Percentiles rank a stretch among this genome's conserved stretches.
These are phyloP conservation scores for Ambastaia sidthimunki DNA, from an alignment of 2,797 vertebrate species.

Conservation along the genomic window DNA sequence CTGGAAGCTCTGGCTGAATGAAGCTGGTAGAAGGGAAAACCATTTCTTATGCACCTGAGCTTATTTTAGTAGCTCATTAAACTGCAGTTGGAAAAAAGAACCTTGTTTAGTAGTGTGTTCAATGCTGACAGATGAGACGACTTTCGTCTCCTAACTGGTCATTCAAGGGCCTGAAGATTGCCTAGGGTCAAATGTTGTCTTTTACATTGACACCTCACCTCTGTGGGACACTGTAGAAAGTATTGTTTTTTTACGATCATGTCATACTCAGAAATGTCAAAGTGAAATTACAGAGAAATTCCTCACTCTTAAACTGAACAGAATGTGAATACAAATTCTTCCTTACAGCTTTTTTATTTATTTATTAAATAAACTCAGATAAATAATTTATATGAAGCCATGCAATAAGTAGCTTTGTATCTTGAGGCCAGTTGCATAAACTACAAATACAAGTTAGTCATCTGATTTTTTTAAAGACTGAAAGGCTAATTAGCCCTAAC, in stretches of 20 bases:
- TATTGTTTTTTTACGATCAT: neutral
- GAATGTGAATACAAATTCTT: too few species aligned
- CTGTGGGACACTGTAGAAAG: neutral
- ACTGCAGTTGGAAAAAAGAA: constrained; percentile 35
- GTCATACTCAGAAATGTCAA: neutral
- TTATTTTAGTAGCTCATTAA: constrained; percentile 24
- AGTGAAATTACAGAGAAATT: neutral
- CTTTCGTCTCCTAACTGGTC: constrained; percentile 2
- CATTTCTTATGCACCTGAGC: constrained; percentile 28
- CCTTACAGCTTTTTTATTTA: too few species aligned
- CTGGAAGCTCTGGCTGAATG: neutral
- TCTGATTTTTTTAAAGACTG: too few species aligned
- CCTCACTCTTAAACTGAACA: too few species aligned
- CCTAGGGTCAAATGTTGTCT: constrained; percentile 51
- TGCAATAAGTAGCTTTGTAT: too few species aligned
- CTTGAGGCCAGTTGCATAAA: too few species aligned
- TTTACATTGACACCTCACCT: constrained; percentile 45
- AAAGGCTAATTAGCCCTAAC: too few species aligned
- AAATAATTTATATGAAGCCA: too few species aligned
- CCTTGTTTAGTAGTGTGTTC: constrained; percentile 33
- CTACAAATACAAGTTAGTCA: too few species aligned
- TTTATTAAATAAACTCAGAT: too few species aligned
- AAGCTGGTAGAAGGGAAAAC: constrained; percentile 28
- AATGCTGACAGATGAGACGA: constrained; percentile 41
- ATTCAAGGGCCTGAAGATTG: constrained; percentile 33